Evolutionary conservation across 2,797 vertebrate species (phyloP), one percentile per base, ranked within the genome.

Genomic region (Schizothorax lantsangensis): DNA sequence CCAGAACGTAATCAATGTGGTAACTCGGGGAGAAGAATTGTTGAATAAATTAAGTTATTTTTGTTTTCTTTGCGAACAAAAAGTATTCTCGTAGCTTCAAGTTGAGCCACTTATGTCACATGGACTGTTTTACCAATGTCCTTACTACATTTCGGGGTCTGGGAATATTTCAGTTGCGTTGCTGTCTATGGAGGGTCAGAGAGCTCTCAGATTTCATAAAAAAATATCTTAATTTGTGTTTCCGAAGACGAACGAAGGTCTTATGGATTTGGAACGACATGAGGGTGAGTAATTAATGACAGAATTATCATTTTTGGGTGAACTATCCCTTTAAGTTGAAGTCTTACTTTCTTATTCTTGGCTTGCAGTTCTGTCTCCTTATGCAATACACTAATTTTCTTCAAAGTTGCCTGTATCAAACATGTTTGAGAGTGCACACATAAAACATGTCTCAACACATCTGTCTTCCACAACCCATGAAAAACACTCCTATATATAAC

Each of bases 391-490:
- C 6, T 19, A 36, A 40, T 59, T 52, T 33, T 69, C 17, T 23
- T 33, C 45, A 52, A 17, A 52, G 49, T 52, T 49, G 10, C 26
- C 49, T 71, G 12, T 19, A 38, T 68, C 43, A 15, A 81, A 81
- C 64, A 68, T 69, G 80, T 52, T 69, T 38, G 30, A 81, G 11
- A n/a, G 19, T 5, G 80, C 19, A 36, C 64, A 69, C 6, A 43
- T 68, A 21, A 81, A 81, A 68, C 80, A 81, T n/a, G 80, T 45
- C 62, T 69, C 79, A 38, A 81, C 80, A 52, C 4, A 2, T 52
- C 64, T 81, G 45, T 81, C 43, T 69, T 81, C 23, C 62, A 81
- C 43, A 49, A 68, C 43, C 5, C 40, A 23, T 68, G 62, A 33
- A 68, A 68, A 47, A 11, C n/a, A 17, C 47, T 75, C 45, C 21